Percentiles rank a stretch among this genome's conserved stretches.
phyloP scores from a whole-genome alignment of 2,797 vertebrate species.

The Falco naumanni region DNA sequence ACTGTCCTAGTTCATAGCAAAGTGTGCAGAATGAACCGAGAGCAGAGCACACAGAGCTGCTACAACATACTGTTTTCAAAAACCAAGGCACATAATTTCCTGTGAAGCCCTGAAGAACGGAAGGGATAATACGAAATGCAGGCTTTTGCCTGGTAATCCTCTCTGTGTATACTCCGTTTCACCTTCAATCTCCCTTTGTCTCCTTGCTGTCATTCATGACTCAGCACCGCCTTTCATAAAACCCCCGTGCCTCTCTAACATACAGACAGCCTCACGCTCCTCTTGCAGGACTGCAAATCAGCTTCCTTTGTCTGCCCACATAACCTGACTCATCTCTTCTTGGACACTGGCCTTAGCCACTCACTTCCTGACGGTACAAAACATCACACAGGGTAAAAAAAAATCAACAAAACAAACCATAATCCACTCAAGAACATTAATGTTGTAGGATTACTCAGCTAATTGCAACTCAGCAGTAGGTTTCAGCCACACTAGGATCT shows the following conservation, averaged over 20 bases:
- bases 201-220: slow-evolving; percentile 43
- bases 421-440: not conserved
- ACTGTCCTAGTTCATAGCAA: not conserved
- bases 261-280: not conserved
- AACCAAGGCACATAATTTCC: not conserved
- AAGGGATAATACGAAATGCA: not conserved
- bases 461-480: not conserved
- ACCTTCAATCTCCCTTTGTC: slow-evolving; percentile 47
- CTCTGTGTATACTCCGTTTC: not conserved
- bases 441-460: not conserved
- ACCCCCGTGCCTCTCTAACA: not conserved
- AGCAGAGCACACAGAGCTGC: not conserved
- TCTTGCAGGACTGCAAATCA: not conserved
- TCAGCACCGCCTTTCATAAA: slow-evolving; percentile 35
- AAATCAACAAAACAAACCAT: too few species aligned
- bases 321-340: slow-evolving; percentile 8
- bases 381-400: not conserved
- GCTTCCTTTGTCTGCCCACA: not conserved
- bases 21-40: not conserved
- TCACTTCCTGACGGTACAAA: not conserved
- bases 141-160: not conserved
- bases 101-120: not conserved
- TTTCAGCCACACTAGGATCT: not conserved
- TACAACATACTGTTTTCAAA: not conserved
- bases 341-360: not conserved